A percentile compares a stretch with the other conserved stretches of the same genome.
phyloP scores from a whole-genome alignment of 2,113 vertebrate genomes.

The Eretmochelys imbricata region DNA sequence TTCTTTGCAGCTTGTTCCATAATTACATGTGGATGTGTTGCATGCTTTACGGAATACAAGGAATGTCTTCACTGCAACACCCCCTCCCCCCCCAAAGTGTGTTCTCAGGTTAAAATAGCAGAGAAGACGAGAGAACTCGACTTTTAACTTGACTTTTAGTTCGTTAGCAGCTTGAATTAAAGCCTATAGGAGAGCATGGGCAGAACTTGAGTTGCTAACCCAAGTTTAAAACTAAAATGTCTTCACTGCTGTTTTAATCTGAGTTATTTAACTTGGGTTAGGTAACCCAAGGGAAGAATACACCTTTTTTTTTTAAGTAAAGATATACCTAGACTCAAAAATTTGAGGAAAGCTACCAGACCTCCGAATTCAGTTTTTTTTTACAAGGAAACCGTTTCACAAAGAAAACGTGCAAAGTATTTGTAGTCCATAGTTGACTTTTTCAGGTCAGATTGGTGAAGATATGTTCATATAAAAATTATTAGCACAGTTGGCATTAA shows the following conservation, averaged over 20 bases:
- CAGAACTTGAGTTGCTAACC: background rate
- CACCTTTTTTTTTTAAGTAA: background rate
- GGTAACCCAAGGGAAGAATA: background rate
- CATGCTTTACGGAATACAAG: background rate
- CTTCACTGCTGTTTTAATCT: background rate
- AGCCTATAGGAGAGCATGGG: background rate
- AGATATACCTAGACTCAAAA: background rate
- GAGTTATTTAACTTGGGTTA: background rate
- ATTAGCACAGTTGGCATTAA: conserved; percentile 32
- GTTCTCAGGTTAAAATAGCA: background rate
- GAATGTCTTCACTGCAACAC: background rate
- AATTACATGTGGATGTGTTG: background rate
- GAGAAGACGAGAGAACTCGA: background rate
- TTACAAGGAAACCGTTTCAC: background rate
- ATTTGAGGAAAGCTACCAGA: background rate
- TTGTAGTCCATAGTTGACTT: conserved; percentile 14
- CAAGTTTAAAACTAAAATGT: background rate
- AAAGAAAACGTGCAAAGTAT: background rate
- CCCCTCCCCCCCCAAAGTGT: fast-evolving
- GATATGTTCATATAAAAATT: background rate
- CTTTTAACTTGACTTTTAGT: background rate
- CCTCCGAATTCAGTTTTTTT: background rate
- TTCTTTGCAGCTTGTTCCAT: background rate
- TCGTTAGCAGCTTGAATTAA: background rate
- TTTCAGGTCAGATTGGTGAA: conserved; percentile 20